Evolutionary conservation across 2,888 invertebrate species (phyloP).

Genomic region (Conomelus anceps): DNA sequence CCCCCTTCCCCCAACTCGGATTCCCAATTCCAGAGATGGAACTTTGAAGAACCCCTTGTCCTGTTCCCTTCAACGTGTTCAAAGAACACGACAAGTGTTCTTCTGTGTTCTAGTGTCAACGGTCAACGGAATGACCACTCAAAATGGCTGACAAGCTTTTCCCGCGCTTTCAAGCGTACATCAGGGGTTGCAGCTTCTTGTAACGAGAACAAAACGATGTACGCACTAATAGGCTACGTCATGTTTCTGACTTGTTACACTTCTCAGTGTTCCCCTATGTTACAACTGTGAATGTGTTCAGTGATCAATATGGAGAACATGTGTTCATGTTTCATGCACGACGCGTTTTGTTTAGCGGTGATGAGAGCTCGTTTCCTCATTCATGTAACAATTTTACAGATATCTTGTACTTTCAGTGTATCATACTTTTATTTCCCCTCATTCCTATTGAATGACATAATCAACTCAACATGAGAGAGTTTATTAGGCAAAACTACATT

Average conservation of each 20-base stretch:
- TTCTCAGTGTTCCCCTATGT: neutral
- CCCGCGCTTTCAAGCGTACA: neutral
- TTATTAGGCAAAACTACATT: too few relatives aligned
- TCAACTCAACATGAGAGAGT: too few relatives aligned
- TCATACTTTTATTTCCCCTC: too few relatives aligned
- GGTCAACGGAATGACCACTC: neutral
- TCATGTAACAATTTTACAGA: neutral
- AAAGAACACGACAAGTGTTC: neutral
- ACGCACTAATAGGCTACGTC: neutral
- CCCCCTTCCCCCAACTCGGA: too few relatives aligned
- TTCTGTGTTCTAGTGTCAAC: neutral
- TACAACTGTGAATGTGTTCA: too few relatives aligned
- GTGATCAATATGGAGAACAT: neutral
- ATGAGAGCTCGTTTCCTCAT: neutral
- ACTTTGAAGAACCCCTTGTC: neutral
- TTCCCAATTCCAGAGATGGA: too few relatives aligned
- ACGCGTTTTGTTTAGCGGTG: neutral
- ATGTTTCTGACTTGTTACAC: neutral
- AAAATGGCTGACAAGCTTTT: neutral
- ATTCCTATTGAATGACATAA: too few relatives aligned
- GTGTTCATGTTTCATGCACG: neutral
- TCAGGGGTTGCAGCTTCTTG: neutral
- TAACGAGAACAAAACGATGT: neutral
- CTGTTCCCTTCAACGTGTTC: neutral
- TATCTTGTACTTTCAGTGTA: too few relatives aligned